A percentile compares a stretch with the other conserved stretches of the same genome.
Evolutionary conservation across 2,113 vertebrate species (phyloP).

Genomic region (Morone saxatilis): DNA sequence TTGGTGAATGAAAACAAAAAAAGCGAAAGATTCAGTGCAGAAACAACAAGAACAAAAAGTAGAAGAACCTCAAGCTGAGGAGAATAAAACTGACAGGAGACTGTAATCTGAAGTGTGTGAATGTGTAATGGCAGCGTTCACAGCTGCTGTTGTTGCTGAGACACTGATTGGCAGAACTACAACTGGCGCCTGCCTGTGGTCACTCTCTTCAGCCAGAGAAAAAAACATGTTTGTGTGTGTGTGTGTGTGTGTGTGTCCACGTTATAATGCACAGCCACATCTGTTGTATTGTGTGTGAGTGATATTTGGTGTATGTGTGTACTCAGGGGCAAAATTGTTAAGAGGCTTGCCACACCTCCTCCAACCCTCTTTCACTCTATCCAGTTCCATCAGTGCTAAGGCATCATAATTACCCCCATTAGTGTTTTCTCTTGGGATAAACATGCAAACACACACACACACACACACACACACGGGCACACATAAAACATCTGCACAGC

Average conservation of each 20-base stretch:
- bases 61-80: background rate
- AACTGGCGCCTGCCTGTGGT: constrained; percentile 62
- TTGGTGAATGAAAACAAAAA: too few species aligned
- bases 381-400: constrained; percentile 50
- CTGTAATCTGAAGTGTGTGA: constrained; percentile 53
- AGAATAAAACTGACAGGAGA: constrained; percentile 21
- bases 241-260: constrained; percentile 9
- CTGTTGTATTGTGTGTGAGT: constrained; percentile 43
- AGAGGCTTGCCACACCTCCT: constrained; percentile 47
- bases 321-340: constrained; percentile 39
- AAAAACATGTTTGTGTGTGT: constrained; percentile 16
- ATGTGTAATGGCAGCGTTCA: constrained; percentile 32
- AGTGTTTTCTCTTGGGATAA: constrained; percentile 55
- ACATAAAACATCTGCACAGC: constrained; percentile 51
- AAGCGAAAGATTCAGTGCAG: too few species aligned
- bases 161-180: constrained; percentile 58
- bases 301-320: constrained; percentile 11
- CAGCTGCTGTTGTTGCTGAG: constrained; percentile 45
- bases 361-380: constrained; percentile 37
- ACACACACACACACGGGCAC: background rate
- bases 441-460: constrained; percentile 26
- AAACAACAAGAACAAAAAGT: background rate
- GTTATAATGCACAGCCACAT: constrained; percentile 40
- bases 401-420: constrained; percentile 70
- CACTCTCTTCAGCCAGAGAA: constrained; percentile 43